Conservation (phyloP, 2,888 invertebrate genomes). For the Euphydryas editha region DNA sequence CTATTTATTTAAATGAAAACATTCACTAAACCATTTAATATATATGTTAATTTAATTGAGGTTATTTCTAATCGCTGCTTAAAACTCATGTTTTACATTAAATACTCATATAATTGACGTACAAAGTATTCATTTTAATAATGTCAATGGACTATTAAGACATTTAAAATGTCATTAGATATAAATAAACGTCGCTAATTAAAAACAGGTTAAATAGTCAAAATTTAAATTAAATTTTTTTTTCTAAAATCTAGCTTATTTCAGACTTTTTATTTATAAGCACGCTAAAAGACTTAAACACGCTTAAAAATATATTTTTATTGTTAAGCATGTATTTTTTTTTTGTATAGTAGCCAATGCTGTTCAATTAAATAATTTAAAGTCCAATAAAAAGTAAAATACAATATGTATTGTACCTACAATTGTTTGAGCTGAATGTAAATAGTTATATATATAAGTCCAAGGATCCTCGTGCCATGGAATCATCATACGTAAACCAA, state of each 20-base stretch:
- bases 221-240: conserved; percentile 29
- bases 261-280: no score
- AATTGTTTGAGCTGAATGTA: no score
- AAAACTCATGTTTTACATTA: not conserved
- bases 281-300: conserved; percentile 20
- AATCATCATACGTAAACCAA: no score
- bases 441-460: no score
- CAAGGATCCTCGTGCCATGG: no score
- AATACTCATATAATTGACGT: not conserved
- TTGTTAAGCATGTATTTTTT: no score
- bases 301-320: no score
- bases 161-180: conserved; percentile 29
- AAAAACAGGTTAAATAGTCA: conserved; percentile 29
- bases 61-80: conserved; percentile 2
- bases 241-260: no score
- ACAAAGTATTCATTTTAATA: conserved; percentile 12
- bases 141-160: conserved; percentile 21
- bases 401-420: no score
- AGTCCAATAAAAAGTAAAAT: no score
- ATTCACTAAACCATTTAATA: not conserved
- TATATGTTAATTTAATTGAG: not conserved
- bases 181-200: conserved; percentile 21
- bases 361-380: not conserved
- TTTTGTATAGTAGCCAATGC: not conserved
- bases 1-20: not conserved